A percentile compares a stretch with the other conserved stretches of the same genome.
Conservation (phyloP, 2,888 invertebrate genomes). For the Tetrapedia diversipes region DNA sequence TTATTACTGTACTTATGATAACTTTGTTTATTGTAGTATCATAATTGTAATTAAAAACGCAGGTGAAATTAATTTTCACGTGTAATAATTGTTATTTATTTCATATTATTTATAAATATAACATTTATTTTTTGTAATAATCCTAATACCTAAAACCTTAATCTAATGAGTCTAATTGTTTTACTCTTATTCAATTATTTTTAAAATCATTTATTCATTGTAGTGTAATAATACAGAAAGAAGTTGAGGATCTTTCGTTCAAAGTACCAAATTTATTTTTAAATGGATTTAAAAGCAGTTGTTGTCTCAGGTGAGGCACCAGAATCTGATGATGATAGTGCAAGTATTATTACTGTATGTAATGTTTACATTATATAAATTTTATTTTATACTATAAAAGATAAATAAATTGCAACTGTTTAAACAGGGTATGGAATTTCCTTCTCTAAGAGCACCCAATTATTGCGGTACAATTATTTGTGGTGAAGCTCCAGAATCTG, state of each 20-base stretch:
- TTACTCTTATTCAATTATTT: neutral
- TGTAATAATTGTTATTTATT: neutral
- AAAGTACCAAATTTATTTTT: neutral
- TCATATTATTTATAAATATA: neutral
- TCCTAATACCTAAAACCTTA: too few relatives aligned
- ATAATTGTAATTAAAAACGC: neutral
- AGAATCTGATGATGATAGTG: conserved; percentile 80
- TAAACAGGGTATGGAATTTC: conserved; percentile 74
- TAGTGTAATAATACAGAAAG: too few relatives aligned
- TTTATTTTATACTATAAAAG: conserved; percentile 10
- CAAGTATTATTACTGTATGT: conserved; percentile 74
- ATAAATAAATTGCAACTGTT: neutral
- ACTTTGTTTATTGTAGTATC: neutral
- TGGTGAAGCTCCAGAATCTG: conserved; percentile 81
- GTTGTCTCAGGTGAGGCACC: conserved; percentile 81
- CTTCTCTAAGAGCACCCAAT: conserved; percentile 70
- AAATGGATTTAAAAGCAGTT: conserved; percentile 80
- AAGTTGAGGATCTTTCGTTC: neutral
- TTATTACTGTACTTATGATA: conserved; percentile 1
- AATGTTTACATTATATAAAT: neutral
- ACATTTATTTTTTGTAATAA: neutral
- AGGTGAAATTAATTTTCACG: conserved; percentile 28
- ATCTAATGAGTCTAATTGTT: too few relatives aligned
- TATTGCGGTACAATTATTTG: conserved; percentile 79
- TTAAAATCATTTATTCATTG: neutral